These are phyloP conservation scores for Drosophila falleni DNA, from an alignment of 2,888 invertebrate genomes.

Conservation along the genomic window DNA sequence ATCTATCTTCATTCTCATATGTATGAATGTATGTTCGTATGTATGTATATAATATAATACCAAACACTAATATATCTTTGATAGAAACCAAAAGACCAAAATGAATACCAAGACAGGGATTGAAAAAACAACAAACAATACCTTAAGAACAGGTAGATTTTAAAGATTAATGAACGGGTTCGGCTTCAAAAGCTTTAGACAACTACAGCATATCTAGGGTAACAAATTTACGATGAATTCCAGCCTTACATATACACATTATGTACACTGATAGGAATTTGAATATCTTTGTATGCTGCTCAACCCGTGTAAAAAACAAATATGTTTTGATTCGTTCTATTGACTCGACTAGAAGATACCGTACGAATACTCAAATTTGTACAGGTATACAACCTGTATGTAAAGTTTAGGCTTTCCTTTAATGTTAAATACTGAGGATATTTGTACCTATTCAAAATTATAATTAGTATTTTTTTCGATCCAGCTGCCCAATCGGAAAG, in stretches of 20 bases:
- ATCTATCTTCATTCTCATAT: constrained; percentile 7
- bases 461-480: no score
- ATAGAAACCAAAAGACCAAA: constrained; percentile 27
- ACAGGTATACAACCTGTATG: background rate
- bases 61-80: constrained; percentile 36
- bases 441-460: background rate
- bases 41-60: constrained; percentile 20
- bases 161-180: constrained; percentile 76
- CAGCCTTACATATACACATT: constrained; percentile 19
- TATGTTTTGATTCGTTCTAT: background rate
- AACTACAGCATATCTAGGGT: constrained; percentile 48
- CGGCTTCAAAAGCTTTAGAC: constrained; percentile 55
- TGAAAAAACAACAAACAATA: constrained; percentile 54
- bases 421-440: background rate
- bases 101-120: constrained; percentile 20
- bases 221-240: constrained; percentile 66
- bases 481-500: no score
- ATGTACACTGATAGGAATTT: background rate
- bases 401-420: background rate
- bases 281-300: constrained; percentile 3
- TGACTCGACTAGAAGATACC: background rate
- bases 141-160: constrained; percentile 74
- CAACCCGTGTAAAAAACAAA: constrained; percentile 23
- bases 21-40: constrained; percentile 17
- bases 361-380: background rate